These are phyloP conservation scores for Amphipoea lucens DNA, from an alignment of 2,888 invertebrate species.

Conservation along the genomic window DNA sequence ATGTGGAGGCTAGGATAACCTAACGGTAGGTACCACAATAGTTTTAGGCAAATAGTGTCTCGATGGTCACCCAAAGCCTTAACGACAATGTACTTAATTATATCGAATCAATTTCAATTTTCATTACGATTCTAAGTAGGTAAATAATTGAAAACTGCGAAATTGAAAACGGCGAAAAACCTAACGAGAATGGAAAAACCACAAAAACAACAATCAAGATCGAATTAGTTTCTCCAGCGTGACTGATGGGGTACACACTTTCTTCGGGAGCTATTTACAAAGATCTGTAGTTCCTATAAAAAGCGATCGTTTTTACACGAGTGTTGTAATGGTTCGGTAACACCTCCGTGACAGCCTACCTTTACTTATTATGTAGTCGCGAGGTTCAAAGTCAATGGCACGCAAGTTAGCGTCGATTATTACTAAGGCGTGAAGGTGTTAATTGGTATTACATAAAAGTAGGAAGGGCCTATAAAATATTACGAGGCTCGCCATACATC, in stretches of 20 bases:
- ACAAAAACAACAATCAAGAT: constrained; percentile 20
- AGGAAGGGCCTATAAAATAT: constrained; percentile 49
- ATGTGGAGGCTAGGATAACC: not conserved
- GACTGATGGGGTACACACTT: constrained; percentile 27
- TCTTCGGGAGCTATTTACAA: constrained; percentile 17
- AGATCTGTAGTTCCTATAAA: not conserved
- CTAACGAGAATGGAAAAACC: not conserved
- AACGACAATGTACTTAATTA: not conserved
- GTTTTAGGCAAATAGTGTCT: not conserved
- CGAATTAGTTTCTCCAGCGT: constrained; percentile 20
- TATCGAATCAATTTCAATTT: not conserved
- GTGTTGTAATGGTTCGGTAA: constrained; percentile 6
- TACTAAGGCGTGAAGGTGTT: constrained; percentile 46
- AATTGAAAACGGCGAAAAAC: not conserved
- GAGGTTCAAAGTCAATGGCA: constrained; percentile 59
- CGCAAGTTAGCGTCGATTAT: constrained; percentile 47
- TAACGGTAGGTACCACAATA: not conserved
- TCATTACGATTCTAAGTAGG: not conserved
- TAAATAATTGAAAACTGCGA: not conserved
- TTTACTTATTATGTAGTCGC: constrained; percentile 19
- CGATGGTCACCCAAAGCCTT: not conserved
- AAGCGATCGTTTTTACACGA: constrained; percentile 3
- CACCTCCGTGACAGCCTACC: constrained; percentile 13
- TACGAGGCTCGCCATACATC: not conserved
- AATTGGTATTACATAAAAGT: constrained; percentile 58